A percentile compares a stretch with the other conserved stretches of the same genome.
phyloP scores from a whole-genome alignment of 1,140 invertebrate genomes.

The Drosophila repletoides region DNA sequence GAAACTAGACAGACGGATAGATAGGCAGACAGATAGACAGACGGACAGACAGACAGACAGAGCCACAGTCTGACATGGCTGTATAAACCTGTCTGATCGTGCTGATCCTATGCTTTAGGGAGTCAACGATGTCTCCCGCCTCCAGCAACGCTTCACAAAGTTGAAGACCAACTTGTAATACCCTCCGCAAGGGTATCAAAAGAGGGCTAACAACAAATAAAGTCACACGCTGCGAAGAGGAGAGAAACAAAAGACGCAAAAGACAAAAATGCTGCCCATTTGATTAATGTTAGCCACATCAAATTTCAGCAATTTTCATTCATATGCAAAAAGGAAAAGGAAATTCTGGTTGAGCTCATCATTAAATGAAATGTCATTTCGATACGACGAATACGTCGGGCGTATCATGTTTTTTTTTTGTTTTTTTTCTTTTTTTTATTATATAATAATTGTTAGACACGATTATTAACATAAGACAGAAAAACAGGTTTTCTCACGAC shows the following conservation, averaged over 20 bases:
- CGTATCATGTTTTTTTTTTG: constrained; percentile 28
- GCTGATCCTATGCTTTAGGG: no score
- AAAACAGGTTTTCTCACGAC: constrained; percentile 29
- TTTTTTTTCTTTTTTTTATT: no score
- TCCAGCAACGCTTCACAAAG: no score
- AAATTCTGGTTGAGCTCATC: constrained; percentile 70
- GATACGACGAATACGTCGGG: constrained; percentile 23
- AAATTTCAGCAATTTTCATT: constrained; percentile 58
- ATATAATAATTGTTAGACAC: constrained; percentile 40
- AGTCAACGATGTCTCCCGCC: no score
- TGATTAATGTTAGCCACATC: constrained; percentile 61
- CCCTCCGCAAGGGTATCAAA: no score
- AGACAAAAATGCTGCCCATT: constrained; percentile 40
- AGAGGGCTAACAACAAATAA: constrained; percentile 4
- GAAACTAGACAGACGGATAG: no score
- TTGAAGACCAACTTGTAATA: no score
- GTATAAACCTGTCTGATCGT: no score
- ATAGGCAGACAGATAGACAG: no score
- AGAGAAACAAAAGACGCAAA: constrained; percentile 4
- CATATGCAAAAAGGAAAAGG: constrained; percentile 63
- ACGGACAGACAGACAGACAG: no score
- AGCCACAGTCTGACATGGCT: no score
- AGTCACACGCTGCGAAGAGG: constrained; percentile 49
- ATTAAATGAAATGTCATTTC: constrained; percentile 34
- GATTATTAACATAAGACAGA: constrained; percentile 14